These are phyloP conservation scores for Irena cyanogastra DNA, from an alignment of 2,113 vertebrate species.

Conservation along the genomic window DNA sequence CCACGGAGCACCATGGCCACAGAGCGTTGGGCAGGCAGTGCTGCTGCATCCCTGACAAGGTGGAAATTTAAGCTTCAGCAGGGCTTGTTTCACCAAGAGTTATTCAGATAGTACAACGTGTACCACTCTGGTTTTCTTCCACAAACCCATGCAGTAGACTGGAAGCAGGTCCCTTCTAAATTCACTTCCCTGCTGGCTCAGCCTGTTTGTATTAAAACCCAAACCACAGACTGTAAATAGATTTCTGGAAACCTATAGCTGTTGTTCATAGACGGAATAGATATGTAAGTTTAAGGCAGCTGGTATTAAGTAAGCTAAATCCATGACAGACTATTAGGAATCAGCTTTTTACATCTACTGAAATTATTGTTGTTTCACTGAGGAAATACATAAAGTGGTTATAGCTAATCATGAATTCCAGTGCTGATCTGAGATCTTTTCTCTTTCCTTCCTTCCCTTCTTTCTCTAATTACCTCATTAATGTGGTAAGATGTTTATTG, in stretches of 20 bases:
- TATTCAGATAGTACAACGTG: neutral
- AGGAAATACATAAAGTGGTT: neutral
- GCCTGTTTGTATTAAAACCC: neutral
- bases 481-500: neutral
- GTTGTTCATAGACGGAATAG: neutral
- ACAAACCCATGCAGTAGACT: neutral
- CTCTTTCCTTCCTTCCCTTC: neutral
- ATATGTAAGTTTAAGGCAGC: neutral
- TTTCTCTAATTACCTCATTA: conserved; percentile 2
- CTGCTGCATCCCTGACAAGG: neutral
- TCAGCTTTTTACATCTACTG: neutral
- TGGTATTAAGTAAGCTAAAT: neutral
- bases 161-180: neutral
- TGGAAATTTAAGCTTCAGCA: neutral
- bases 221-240: neutral
- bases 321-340: neutral
- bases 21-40: neutral
- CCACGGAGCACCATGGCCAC: neutral
- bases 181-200: neutral
- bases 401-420: neutral
- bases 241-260: neutral
- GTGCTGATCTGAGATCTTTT: neutral
- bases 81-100: neutral
- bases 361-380: neutral
- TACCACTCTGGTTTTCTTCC: neutral